Evolutionary conservation across 2,797 vertebrate genomes (phyloP).

Genomic region (Hirundo rustica): DNA sequence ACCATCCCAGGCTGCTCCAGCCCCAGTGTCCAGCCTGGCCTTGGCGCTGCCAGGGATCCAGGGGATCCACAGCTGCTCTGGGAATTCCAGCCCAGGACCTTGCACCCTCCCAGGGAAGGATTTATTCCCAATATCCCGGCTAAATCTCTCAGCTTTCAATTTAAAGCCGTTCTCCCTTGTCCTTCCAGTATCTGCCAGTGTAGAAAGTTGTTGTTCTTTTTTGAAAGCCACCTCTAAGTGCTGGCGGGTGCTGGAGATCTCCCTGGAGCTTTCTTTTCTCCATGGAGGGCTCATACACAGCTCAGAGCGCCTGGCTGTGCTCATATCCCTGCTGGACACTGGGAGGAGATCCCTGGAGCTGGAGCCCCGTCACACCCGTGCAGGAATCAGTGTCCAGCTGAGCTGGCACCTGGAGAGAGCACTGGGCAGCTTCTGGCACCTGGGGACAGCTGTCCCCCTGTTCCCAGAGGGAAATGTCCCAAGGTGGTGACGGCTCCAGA

Average conservation of each 20-base stretch:
- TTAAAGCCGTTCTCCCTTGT: too few relatives aligned
- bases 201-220: neutral
- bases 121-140: neutral
- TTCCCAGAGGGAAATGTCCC: neutral
- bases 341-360: neutral
- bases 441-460: accelerated
- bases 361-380: accelerated
- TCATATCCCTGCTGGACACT: accelerated
- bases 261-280: neutral
- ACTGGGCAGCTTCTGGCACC: accelerated
- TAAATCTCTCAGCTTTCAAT: neutral
- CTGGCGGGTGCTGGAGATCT: neutral
- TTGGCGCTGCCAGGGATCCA: neutral
- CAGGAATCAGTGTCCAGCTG: neutral
- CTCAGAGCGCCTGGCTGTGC: neutral
- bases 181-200: neutral
- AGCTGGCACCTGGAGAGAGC: neutral
- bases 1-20: neutral
- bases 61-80: neutral
- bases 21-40: neutral
- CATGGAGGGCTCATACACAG: accelerated
- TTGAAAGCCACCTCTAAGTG: accelerated
- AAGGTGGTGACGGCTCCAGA: neutral
- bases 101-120: accelerated
- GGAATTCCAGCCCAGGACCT: neutral